These are phyloP conservation scores for Craseonycteris thonglongyai DNA, from an alignment of 2,113 vertebrate genomes.

Conservation along the genomic window DNA sequence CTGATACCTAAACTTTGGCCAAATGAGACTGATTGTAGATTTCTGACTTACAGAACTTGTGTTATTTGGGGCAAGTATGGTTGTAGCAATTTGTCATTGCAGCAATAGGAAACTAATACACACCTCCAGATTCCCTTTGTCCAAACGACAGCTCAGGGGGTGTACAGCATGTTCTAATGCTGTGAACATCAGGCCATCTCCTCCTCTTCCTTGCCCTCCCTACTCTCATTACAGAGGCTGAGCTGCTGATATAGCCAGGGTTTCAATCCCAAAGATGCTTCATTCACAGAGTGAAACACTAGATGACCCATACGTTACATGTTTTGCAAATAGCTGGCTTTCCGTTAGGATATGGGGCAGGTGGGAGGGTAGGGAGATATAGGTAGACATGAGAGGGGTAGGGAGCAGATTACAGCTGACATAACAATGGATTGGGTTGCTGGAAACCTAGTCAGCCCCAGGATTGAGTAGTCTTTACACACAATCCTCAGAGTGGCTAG, in stretches of 20 bases:
- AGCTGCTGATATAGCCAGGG: neutral
- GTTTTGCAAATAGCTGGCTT: neutral
- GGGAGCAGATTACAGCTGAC: neutral
- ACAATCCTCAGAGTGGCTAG: neutral
- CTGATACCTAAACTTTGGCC: neutral
- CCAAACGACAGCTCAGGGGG: neutral
- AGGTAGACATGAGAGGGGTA: neutral
- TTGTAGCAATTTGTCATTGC: neutral
- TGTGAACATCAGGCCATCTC: neutral
- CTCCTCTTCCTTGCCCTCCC: neutral
- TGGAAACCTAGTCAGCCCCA: neutral
- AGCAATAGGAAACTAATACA: neutral
- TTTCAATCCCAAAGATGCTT: neutral
- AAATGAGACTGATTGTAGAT: neutral
- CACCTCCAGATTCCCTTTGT: neutral
- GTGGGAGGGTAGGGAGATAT: neutral
- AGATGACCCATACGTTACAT: neutral
- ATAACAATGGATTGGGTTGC: neutral
- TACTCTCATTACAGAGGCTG: neutral
- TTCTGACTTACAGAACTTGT: neutral
- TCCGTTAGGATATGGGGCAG: neutral
- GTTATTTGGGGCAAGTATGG: neutral
- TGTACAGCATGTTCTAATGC: accelerated
- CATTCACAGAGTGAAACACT: neutral
- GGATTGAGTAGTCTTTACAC: neutral